Conservation (phyloP, 2,113 vertebrate species). For the Rostratula benghalensis region DNA sequence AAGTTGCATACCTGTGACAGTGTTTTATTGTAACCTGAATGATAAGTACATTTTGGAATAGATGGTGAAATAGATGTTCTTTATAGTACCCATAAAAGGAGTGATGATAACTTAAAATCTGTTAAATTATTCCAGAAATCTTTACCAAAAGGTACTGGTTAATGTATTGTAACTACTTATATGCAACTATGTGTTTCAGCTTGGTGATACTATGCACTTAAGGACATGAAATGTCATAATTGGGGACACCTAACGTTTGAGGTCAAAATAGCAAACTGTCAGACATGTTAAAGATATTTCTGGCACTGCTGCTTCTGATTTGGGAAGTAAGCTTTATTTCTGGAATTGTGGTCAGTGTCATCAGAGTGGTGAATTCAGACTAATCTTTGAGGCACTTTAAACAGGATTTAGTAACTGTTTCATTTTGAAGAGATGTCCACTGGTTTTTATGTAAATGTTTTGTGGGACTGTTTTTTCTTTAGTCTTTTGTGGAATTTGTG, state of each 20-base stretch:
- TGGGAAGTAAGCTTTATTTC: slow-evolving; percentile 49
- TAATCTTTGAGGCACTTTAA: neutral
- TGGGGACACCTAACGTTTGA: neutral
- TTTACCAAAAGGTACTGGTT: neutral
- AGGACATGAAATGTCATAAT: neutral
- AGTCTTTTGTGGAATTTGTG: neutral
- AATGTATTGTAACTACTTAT: neutral
- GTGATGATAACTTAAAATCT: neutral
- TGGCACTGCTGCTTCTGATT: slow-evolving; percentile 34
- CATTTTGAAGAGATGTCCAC: neutral
- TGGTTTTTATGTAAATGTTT: neutral
- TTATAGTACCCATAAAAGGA: neutral
- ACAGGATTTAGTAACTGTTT: neutral
- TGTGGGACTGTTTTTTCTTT: neutral
- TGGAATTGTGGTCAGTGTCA: neutral
- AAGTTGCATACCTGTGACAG: neutral
- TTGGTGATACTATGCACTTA: neutral
- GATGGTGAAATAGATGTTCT: neutral
- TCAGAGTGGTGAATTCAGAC: neutral
- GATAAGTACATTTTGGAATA: neutral
- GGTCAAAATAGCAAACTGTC: slow-evolving; percentile 19
- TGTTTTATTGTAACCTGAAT: neutral
- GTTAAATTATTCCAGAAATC: neutral
- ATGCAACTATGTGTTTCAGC: neutral
- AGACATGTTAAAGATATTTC: slow-evolving; percentile 5